Base-by-base conservation (phyloP, 2,113 vertebrate species). In the Oreotrochilus melanogaster region DNA sequence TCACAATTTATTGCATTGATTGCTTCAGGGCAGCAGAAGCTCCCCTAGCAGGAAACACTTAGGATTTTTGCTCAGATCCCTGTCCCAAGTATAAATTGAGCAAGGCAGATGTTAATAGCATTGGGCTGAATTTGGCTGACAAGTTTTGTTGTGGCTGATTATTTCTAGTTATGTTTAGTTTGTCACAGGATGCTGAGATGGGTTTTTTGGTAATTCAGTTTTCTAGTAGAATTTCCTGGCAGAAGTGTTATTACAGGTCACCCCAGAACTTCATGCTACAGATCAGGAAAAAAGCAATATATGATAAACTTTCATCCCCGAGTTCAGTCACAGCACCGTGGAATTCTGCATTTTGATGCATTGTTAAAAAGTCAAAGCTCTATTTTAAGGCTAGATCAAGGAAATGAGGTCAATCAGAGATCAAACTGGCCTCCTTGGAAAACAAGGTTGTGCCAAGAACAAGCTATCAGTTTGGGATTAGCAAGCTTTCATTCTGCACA, bases 331-430 rank as follows among this genome's bases (percentile, higher is more conserved):
- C 72, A 72, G 72, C 39, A 85, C 30, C 14, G 3, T 1, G 88
- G 47, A 86, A 74, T 78, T 64, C 54, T 53, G 16, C 54, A 2
- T 73, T 96, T 95, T 89, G 85, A 92, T 88, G 93, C 62, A 58
- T 30, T 0, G 1, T 82, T 95, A 84, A 58, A 71, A 89, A 95
- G 89, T 73, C 64, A 86, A 87, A 94, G 86, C 91, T 80, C 6
- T 84, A 16, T 72, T 95, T 62, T 35, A 69, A 86, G 87, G 85
- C 88, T 69, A 81, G 60, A 94, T 92, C 8, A 78, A 92, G 86
- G 84, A 95, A 84, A 92, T 64, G 31, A 96, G 85, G 95, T 96
- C 93, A 95, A 35, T 72, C 75, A 65, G 89, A 91, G 61, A 92
- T 94, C 73, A 96, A 82, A 94, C 92, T 83, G 37, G 72, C 83